Conservation (phyloP, 2,888 invertebrate species). For the Monopis laevigella region DNA sequence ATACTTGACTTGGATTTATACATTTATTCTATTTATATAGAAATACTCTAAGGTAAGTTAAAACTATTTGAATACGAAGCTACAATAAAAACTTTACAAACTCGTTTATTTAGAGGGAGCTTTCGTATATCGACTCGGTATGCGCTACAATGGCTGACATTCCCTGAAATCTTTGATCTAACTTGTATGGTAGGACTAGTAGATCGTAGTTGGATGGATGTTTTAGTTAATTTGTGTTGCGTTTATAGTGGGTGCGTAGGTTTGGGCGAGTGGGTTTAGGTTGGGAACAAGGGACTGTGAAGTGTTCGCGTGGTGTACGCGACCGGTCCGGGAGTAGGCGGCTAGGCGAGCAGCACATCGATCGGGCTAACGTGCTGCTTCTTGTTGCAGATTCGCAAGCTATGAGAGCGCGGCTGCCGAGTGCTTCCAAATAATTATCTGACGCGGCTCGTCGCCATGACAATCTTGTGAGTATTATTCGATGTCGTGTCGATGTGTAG, state of each 20-base stretch:
- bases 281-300: conserved; percentile 17
- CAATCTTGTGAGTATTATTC: conserved; percentile 55
- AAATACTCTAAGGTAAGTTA: conserved; percentile 39
- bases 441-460: conserved; percentile 40
- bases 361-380: conserved; percentile 31
- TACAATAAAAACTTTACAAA: conserved; percentile 29
- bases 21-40: conserved; percentile 1
- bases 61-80: conserved; percentile 17
- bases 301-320: conserved; percentile 9
- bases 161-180: conserved; percentile 10
- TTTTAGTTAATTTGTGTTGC: background rate
- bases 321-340: conserved; percentile 12
- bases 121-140: conserved; percentile 61
- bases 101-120: conserved; percentile 51
- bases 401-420: conserved; percentile 52
- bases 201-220: background rate
- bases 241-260: conserved; percentile 10
- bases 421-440: conserved; percentile 30
- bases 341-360: conserved; percentile 25
- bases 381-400: conserved; percentile 59
- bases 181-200: background rate
- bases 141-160: conserved; percentile 66
- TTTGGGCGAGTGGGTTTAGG: conserved; percentile 17
- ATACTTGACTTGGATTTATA: conserved; percentile 9
- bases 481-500: no score